phyloP scores from a whole-genome alignment of 2,888 invertebrate species.

The Sphaerophoria taeniata region DNA sequence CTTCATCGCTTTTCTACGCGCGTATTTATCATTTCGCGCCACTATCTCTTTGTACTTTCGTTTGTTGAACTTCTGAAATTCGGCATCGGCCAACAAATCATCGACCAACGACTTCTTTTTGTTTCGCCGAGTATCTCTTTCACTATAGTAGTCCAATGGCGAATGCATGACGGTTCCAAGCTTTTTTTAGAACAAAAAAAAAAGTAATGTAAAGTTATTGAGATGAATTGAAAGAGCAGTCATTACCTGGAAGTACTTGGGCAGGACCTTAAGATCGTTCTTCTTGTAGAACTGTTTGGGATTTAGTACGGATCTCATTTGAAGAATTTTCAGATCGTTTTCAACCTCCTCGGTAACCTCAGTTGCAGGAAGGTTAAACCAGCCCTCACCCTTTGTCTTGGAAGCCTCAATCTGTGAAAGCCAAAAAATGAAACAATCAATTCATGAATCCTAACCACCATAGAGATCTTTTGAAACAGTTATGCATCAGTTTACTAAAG shows the following conservation, averaged over 20 bases:
- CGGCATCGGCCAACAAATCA: conserved; percentile 94
- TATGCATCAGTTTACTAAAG: conserved; percentile 83
- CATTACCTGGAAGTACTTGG: conserved; percentile 96
- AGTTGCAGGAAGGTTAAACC: conserved; percentile 95
- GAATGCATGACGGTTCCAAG: conserved; percentile 93
- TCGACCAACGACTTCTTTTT: conserved; percentile 96
- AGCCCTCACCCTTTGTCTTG: conserved; percentile 92
- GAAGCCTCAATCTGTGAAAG: conserved; percentile 87
- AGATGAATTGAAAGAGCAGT: not conserved
- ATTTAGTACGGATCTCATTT: conserved; percentile 96
- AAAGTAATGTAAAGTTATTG: not conserved
- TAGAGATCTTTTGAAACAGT: not conserved
- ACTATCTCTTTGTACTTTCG: conserved; percentile 91
- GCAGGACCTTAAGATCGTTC: conserved; percentile 92
- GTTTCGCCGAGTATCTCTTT: conserved; percentile 92
- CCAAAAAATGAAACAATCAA: conserved; percentile 27
- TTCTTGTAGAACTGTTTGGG: conserved; percentile 98
- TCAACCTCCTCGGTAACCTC: conserved; percentile 95
- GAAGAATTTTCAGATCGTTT: conserved; percentile 93
- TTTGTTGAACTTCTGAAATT: conserved; percentile 92
- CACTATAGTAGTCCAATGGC: conserved; percentile 93
- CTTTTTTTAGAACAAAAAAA: conserved; percentile 83
- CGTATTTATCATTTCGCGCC: conserved; percentile 86
- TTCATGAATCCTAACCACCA: not conserved
- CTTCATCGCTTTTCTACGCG: conserved; percentile 89